Evolutionary conservation across 37 sponge, comb jelly and placozoan genomes (phyloP), one percentile per base, ranked within the genome.

Genomic region (Corticium candelabrum): DNA sequence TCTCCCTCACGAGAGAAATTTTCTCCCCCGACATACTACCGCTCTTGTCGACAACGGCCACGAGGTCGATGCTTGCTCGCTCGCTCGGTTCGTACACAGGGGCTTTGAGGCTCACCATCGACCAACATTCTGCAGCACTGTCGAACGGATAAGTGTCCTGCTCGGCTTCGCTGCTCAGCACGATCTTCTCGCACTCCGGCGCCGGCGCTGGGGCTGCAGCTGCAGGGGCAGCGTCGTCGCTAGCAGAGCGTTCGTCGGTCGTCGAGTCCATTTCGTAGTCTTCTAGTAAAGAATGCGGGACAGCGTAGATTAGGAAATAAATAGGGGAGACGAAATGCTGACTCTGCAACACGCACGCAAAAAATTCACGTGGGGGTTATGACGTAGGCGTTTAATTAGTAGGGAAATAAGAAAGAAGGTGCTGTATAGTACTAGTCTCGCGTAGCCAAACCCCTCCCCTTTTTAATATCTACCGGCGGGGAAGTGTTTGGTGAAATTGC

Each of bases 1-100:
- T 94, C 76, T 94, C 81, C 84, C 84, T 90, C 37, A 94, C 95
- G 32, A 90, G 70, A 0, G 85, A 41, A 1, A 94, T 70, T 76
- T 94, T 94, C 0, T 91, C 95, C 0, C 91, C 91, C 4, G 68
- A 7, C 95, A 94, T 94, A 37, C 91, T 90, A 4, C 95, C 95
- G 40, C 91, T 90, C 50, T 83, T 75, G 74, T 94, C 95, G 34
- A 94, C 89, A 0, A 94, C 95, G 4, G 95, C 95, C 3, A 88
- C 91, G 11, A 94, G 84, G 40, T 94, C 95, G 41, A 94, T 82
- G 1, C 89, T 76, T 15, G 87, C 77, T n/a, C 95, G 78, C 0
- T 84, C 36, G 27, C 76, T 79, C 0, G 89, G 85, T 81, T 94
- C 89, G 87, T 84, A 90, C 29, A 88, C 73, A 5, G 95, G 95